Conservation (phyloP, 2,888 invertebrate species). For the Spodoptera picta region DNA sequence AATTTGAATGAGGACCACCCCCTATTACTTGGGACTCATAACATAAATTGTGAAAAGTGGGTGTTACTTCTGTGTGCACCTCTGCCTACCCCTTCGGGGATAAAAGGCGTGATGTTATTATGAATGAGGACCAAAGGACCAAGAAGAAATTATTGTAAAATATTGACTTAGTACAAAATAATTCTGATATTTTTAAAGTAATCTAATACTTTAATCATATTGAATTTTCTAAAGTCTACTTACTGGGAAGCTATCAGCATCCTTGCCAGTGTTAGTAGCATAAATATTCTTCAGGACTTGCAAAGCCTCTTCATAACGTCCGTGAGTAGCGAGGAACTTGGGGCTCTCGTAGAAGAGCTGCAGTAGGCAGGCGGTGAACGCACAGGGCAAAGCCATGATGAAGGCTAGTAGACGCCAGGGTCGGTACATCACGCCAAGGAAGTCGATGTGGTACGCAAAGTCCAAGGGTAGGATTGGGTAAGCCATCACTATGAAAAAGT, state of each 20-base stretch:
- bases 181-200: no score
- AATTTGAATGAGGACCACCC: no score
- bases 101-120: no score
- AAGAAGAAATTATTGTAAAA: no score
- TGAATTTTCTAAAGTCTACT: constrained; percentile 45
- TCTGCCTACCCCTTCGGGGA: no score
- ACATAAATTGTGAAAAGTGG: no score
- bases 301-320: constrained; percentile 89
- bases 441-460: constrained; percentile 77
- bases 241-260: constrained; percentile 76
- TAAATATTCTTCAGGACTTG: constrained; percentile 78
- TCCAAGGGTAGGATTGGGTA: constrained; percentile 91
- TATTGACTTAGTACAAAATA: no score
- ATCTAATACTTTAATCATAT: no score
- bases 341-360: constrained; percentile 93
- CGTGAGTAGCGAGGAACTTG: constrained; percentile 91
- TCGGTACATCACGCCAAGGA: constrained; percentile 88
- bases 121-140: no score
- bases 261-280: constrained; percentile 75
- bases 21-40: no score
- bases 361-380: constrained; percentile 89
- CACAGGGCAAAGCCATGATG: constrained; percentile 90
- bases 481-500: constrained; percentile 86
- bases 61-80: no score
- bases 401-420: constrained; percentile 94